Conservation (phyloP, 2,888 invertebrate genomes). For the Spialia ferax region DNA sequence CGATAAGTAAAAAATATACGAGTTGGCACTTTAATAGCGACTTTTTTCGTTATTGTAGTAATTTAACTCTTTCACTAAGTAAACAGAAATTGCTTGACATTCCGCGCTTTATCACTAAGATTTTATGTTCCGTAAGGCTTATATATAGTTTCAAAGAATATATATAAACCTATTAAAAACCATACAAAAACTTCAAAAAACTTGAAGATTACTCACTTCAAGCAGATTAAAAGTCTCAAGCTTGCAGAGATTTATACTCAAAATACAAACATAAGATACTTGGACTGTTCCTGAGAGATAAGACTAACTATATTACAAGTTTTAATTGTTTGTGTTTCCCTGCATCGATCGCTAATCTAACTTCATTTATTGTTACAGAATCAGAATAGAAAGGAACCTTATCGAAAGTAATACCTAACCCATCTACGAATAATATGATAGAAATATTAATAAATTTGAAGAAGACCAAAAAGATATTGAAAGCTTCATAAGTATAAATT, state of each 20-base stretch:
- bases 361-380: constrained; percentile 4
- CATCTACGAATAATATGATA: background rate
- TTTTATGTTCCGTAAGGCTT: too few relatives aligned
- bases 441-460: background rate
- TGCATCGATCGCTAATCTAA: background rate
- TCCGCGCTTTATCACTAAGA: too few relatives aligned
- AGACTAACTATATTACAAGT: constrained; percentile 9
- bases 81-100: too few relatives aligned
- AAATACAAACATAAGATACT: background rate
- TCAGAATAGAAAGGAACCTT: background rate
- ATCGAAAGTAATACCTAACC: background rate
- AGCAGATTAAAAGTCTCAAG: background rate
- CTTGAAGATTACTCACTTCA: too few relatives aligned
- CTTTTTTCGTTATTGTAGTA: background rate
- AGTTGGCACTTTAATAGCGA: background rate
- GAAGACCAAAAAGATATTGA: too few relatives aligned
- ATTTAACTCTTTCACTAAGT: too few relatives aligned
- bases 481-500: background rate
- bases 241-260: background rate
- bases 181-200: too few relatives aligned
- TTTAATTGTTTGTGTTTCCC: constrained; percentile 20
- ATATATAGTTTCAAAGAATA: too few relatives aligned
- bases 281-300: constrained; percentile 14
- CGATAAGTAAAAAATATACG: background rate
- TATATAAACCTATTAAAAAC: too few relatives aligned